Evolutionary conservation across 2,888 invertebrate genomes (phyloP).

Genomic region (Hypomecis punctinalis): DNA sequence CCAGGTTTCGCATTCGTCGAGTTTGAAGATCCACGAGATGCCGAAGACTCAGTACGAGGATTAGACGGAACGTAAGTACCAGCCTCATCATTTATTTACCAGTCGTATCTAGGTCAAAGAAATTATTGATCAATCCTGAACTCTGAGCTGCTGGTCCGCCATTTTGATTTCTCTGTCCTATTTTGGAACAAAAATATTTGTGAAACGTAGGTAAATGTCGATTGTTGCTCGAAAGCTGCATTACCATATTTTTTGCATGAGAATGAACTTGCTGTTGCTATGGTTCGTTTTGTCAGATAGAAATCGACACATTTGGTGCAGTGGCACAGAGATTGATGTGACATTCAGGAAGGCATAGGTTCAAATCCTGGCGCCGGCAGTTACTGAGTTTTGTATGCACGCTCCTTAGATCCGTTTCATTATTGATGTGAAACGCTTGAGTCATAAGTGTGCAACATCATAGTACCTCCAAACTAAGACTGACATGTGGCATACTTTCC

Average conservation of each 20-base stretch:
- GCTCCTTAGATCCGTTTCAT: slow-evolving; percentile 84
- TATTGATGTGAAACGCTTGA: slow-evolving; percentile 80
- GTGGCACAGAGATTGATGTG: not conserved
- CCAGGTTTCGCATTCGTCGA: slow-evolving; percentile 97
- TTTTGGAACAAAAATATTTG: slow-evolving; percentile 6
- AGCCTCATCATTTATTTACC: not conserved
- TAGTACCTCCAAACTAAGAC: slow-evolving; percentile 76
- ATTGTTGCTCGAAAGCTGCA: not conserved
- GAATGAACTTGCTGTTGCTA: not conserved
- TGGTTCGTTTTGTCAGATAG: not conserved
- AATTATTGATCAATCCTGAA: not conserved
- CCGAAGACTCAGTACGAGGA: slow-evolving; percentile 93
- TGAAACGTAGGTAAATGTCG: not conserved
- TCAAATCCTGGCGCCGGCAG: slow-evolving; percentile 23
- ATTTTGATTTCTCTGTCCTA: slow-evolving; percentile 43
- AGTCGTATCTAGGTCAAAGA: not conserved
- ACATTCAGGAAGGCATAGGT: slow-evolving; percentile 37
- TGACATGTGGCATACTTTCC: slow-evolving; percentile 59
- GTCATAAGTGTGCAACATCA: slow-evolving; percentile 83
- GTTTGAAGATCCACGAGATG: slow-evolving; percentile 94
- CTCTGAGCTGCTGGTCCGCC: slow-evolving; percentile 24
- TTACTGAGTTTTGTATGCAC: slow-evolving; percentile 55
- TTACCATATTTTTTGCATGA: not conserved
- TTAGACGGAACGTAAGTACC: slow-evolving; percentile 88
- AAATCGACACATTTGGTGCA: not conserved